Evolutionary conservation across 2,113 vertebrate species (phyloP), one percentile per base, ranked within the genome.

Genomic region (Erythrocercus mccallii): DNA sequence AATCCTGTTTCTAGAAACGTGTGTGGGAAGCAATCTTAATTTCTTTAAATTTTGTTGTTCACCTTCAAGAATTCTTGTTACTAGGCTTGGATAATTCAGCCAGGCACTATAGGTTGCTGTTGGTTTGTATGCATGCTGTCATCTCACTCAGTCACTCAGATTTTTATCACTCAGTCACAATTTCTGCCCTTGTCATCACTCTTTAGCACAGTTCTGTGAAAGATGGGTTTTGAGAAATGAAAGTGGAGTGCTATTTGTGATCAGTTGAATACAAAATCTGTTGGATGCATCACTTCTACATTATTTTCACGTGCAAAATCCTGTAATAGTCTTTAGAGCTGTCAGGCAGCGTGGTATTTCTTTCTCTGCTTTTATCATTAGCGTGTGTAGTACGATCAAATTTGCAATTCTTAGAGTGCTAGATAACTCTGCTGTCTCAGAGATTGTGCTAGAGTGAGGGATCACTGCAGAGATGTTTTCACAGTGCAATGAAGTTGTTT

Each of bases 151-250:
- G 64, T 48, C 82, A 22, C 80, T 61, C 84, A 60, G 56, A 58
- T 88, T 93, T 94, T 93, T 93, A 74, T 91, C 89, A 57, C 77
- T 71, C 40, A 11, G 38, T 84, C 40, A 1, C 87, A 53, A 69
- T 88, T 92, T 92, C 91, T 90, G 80, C 51, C 72, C 86, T 40
- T 88, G 83, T 92, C 94, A 91, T 91, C 81, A 42, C 69, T 92
- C 37, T 35, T 61, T 3, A 93, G 72, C 69, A 81, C 48, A 19
- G 23, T 79, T 57, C 57, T 81, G 30, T 69, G 81, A 53, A 92
- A 60, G 21, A 62, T 54, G 35, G 23, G 28, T 57, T 94, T 93
- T 74, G 45, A 73, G 61, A 84, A 86, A 45, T 38, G n/a, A 56
- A 71, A 93, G 45, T 44, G 33, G 54, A 73, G 65, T 64, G 86